A percentile compares a stretch with the other conserved stretches of the same genome.
These are phyloP conservation scores for Mola mola DNA, from an alignment of 2,113 vertebrate species.

Conservation along the genomic window DNA sequence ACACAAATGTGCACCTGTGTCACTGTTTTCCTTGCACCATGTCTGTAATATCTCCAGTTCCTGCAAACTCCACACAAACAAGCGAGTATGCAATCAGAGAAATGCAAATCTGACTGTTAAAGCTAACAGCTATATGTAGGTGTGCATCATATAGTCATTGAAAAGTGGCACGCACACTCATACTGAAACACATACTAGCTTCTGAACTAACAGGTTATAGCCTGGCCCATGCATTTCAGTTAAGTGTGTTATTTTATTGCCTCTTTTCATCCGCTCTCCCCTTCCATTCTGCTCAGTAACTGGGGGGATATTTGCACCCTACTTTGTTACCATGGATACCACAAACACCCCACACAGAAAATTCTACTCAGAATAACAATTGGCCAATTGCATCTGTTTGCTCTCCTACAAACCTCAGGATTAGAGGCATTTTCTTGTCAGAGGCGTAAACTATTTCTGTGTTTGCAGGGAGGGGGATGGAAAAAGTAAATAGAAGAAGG, in stretches of 20 bases:
- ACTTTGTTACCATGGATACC: conserved; percentile 84
- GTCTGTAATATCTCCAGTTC: conserved; percentile 10
- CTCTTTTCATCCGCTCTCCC: conserved; percentile 68
- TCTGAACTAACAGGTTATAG: conserved; percentile 70
- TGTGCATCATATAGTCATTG: conserved; percentile 36
- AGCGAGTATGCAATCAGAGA: conserved; percentile 47
- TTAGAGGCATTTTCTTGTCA: conserved; percentile 84
- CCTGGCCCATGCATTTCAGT: conserved; percentile 60
- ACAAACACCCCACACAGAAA: conserved; percentile 81
- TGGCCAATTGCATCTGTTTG: conserved; percentile 79
- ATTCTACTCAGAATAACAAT: conserved; percentile 83
- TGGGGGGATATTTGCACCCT: conserved; percentile 67
- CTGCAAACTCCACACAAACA: neutral
- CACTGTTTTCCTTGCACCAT: neutral
- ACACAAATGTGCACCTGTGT: conserved; percentile 54
- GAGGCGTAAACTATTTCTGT: conserved; percentile 82
- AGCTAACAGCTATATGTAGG: conserved; percentile 45
- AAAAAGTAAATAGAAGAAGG: neutral
- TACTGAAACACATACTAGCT: conserved; percentile 26
- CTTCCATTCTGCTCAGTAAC: conserved; percentile 65
- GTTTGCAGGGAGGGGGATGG: conserved; percentile 45
- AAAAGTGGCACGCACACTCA: conserved; percentile 1
- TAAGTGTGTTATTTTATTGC: conserved; percentile 77
- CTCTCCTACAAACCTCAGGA: conserved; percentile 79
- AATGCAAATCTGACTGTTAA: conserved; percentile 51